Conservation (phyloP, 2,113 vertebrate genomes). For the Aphyosemion australe region DNA sequence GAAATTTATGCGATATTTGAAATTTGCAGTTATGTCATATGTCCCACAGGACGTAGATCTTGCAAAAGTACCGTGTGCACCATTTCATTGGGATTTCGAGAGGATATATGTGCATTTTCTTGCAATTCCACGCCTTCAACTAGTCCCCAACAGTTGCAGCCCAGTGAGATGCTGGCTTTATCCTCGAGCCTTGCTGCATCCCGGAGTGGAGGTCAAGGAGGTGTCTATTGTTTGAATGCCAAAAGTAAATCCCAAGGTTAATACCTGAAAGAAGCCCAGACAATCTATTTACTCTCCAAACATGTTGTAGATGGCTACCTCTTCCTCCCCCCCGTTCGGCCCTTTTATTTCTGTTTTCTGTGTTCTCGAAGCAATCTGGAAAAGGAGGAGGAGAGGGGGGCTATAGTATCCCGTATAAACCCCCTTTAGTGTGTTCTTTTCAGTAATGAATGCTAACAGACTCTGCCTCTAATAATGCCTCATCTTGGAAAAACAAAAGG, state of each 20-base stretch:
- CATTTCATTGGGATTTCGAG: too few relatives aligned
- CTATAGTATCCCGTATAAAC: constrained; percentile 31
- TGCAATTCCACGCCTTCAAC: too few relatives aligned
- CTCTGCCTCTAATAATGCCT: constrained; percentile 70
- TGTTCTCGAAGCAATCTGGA: constrained; percentile 55
- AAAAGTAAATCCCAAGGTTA: constrained; percentile 71
- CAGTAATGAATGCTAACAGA: constrained; percentile 72
- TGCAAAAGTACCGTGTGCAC: too few relatives aligned
- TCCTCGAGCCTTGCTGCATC: constrained; percentile 32
- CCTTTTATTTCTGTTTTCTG: constrained; percentile 51
- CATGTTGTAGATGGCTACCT: constrained; percentile 67
- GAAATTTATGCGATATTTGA: too few relatives aligned
- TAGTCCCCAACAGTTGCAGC: too few relatives aligned
- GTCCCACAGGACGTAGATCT: too few relatives aligned
- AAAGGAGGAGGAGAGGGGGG: constrained; percentile 14
- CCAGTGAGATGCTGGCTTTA: constrained; percentile 3
- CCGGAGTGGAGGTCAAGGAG: constrained; percentile 63
- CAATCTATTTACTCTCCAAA: constrained; percentile 64
- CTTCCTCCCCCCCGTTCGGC: constrained; percentile 32
- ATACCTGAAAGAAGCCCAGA: constrained; percentile 68
- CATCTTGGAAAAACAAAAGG: constrained; percentile 74
- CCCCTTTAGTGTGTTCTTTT: constrained; percentile 51
- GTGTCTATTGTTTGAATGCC: constrained; percentile 64
- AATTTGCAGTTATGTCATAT: too few relatives aligned
- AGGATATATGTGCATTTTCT: too few relatives aligned